Percentiles rank a stretch among this genome's conserved stretches.
Conservation (phyloP, 2,797 vertebrate species). For the Darevskia nairensis region DNA sequence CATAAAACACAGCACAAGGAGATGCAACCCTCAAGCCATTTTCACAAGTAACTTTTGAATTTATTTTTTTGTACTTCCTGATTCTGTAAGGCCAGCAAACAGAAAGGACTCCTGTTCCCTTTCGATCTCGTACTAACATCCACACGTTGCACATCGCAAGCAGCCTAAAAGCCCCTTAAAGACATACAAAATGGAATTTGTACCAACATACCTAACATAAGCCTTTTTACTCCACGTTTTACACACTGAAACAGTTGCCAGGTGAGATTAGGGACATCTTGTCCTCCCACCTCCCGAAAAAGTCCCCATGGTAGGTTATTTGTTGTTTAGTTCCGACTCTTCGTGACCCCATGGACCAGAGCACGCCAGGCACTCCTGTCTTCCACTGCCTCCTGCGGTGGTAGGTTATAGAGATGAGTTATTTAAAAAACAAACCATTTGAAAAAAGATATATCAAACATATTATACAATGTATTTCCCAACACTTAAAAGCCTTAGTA, state of each 20-base stretch:
- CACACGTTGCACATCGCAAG: neutral
- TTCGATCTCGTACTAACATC: neutral
- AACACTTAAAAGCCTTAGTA: neutral
- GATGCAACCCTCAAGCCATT: neutral
- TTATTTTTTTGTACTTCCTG: constrained; percentile 2
- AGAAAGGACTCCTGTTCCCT: neutral
- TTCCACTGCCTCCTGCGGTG: too few species aligned
- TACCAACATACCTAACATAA: neutral
- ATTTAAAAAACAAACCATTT: too few species aligned
- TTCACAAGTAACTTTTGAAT: neutral
- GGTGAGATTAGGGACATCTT: neutral
- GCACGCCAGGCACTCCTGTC: too few species aligned
- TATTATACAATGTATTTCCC: neutral
- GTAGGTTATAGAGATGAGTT: too few species aligned
- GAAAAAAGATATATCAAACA: too few species aligned
- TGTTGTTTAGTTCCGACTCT: too few species aligned
- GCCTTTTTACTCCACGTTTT: too few species aligned
- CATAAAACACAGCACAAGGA: neutral
- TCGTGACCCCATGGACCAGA: too few species aligned
- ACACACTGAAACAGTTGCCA: too few species aligned
- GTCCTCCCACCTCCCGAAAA: too few species aligned
- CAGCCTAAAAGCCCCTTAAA: neutral
- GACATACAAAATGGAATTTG: neutral
- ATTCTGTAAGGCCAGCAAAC: neutral
- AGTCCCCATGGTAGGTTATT: too few species aligned